Base-by-base conservation (phyloP, 2,888 invertebrate species). In the Psylliodes chrysocephalus region DNA sequence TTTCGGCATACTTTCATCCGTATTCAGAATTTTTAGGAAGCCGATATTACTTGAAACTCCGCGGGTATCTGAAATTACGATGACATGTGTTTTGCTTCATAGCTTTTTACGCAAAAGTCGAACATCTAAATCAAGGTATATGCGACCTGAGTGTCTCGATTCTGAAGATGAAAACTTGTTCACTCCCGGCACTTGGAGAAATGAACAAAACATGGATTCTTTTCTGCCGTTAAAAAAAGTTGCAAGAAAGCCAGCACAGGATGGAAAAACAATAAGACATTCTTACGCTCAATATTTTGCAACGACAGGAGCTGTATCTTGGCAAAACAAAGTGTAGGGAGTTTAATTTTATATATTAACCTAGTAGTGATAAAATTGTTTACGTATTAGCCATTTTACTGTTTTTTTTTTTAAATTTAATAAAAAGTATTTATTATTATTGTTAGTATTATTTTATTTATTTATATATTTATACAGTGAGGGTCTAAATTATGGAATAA, bases 1-100 rank as follows among this genome's bases (percentile, higher is more conserved):
- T n/a, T n/a, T n/a, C n/a, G n/a, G n/a, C 14, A 69, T 71, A 42
- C 28, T 63, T 14, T 54, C 69, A 19, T 55, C 68, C 25, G 25
- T 25, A 7, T 25, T 25, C 25, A 25, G 25, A 25, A 25, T 25
- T 25, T 25, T 25, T 25, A 25, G 25, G 25, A 25, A 64, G 19
- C 63, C 66, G 19, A 60, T 64, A 22, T 18, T 64, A 38, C 46
- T 61, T 19, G 53, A 54, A 54, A 54, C 61, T 15, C 8, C 19
- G 14, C 33, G 35, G 38, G 54, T 49, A 22, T 54, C 14, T 30
- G 33, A 60, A 46, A 47, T 61, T 38, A 47, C 47, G 14, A 53
- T 61, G 46, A 35, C 61, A 28, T 61, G 54, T 46, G 49, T 49
- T 47, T 47, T 61, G 35, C 54, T 61, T 15, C 54, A 61, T 49